Evolutionary conservation across 2,888 invertebrate genomes (phyloP).

Genomic region (Caenorhabditis uteleia): DNA sequence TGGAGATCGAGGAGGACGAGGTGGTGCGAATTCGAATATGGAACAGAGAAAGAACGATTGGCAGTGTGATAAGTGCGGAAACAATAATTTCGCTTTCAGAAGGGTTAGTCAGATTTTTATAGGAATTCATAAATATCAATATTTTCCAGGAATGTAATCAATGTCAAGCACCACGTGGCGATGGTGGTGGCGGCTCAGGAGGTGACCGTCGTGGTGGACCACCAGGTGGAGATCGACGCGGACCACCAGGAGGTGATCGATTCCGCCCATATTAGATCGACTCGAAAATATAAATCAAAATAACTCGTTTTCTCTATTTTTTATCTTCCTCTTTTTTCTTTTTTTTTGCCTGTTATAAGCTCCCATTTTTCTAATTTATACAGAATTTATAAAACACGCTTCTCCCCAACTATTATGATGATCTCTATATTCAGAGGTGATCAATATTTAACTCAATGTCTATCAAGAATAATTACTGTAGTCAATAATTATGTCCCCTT

Average conservation of each 20-base stretch:
- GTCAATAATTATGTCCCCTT: too few species aligned
- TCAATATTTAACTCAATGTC: too few species aligned
- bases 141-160: constrained; percentile 49
- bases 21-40: constrained; percentile 48
- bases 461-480: too few species aligned
- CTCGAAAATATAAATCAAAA: too few species aligned
- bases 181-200: constrained; percentile 24
- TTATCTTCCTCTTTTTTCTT: neutral
- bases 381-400: too few species aligned
- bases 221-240: constrained; percentile 8
- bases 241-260: constrained; percentile 35
- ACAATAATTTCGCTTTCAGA: constrained; percentile 66
- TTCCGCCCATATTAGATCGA: constrained; percentile 32
- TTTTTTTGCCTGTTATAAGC: neutral
- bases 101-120: constrained; percentile 14
- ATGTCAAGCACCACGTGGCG: constrained; percentile 37
- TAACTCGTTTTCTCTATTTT: neutral
- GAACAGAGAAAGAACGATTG: constrained; percentile 63
- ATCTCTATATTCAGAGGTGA: too few species aligned
- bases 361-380: neutral
- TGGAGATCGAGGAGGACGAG: constrained; percentile 35
- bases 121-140: neutral
- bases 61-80: constrained; percentile 61
- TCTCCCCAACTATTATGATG: too few species aligned
- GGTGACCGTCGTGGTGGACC: constrained; percentile 23